A percentile compares a stretch with the other conserved stretches of the same genome.
Evolutionary conservation across 2,888 invertebrate species (phyloP).

Genomic region (Temnothorax ravouxi): DNA sequence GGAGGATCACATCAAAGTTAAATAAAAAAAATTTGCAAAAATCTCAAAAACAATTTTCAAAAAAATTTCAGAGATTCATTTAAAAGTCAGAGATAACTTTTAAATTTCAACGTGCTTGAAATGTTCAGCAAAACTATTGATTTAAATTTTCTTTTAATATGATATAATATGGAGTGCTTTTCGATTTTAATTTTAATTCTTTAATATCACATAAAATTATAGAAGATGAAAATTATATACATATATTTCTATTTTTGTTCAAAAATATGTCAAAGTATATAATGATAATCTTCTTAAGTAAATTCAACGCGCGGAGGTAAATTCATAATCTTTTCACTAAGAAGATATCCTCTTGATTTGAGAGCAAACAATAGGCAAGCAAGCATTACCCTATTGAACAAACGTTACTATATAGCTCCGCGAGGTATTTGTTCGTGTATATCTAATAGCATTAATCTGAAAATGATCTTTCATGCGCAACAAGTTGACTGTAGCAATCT

Average conservation of each 20-base stretch:
- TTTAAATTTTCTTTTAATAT: neutral
- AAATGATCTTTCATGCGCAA: constrained; percentile 15
- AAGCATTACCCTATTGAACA: neutral
- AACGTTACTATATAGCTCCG: neutral
- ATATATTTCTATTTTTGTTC: neutral
- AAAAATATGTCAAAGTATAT: neutral
- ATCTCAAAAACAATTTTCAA: neutral
- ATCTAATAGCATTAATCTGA: constrained; percentile 1
- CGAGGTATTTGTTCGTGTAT: neutral
- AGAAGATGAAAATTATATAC: neutral
- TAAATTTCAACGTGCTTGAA: neutral
- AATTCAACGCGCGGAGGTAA: neutral
- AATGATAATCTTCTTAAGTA: neutral
- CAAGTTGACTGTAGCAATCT: constrained; percentile 16
- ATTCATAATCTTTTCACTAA: neutral
- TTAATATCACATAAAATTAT: neutral
- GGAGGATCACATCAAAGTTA: neutral
- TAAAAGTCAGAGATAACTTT: neutral
- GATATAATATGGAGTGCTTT: neutral
- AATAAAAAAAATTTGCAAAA: neutral
- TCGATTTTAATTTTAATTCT: neutral
- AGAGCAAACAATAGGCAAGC: neutral
- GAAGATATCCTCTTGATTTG: neutral
- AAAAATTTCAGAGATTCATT: too few species aligned
- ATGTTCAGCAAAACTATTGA: neutral